A percentile compares a stretch with the other conserved stretches of the same genome.
phyloP scores from a whole-genome alignment of 2,888 invertebrate species.

The Bibio marci region DNA sequence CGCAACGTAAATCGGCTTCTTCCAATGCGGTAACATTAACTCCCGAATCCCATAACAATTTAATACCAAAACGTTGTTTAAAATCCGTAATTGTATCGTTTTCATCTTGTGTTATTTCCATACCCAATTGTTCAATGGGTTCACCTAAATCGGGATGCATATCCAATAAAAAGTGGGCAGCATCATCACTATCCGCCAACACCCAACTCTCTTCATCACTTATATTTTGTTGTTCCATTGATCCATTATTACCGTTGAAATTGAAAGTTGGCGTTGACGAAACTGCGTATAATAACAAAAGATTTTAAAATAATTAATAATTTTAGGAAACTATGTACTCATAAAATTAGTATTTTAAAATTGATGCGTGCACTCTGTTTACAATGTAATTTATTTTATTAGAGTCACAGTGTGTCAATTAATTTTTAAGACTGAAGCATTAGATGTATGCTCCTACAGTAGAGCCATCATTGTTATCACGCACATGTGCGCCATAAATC shows the following conservation, averaged over 20 bases:
- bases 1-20: constrained; percentile 56
- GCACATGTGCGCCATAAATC: too few species aligned
- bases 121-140: constrained; percentile 57
- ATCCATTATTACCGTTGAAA: constrained; percentile 4
- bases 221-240: too few species aligned
- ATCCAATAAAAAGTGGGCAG: constrained; percentile 44
- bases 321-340: too few species aligned
- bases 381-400: too few species aligned
- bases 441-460: too few species aligned
- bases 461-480: too few species aligned
- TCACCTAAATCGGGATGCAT: constrained; percentile 60
- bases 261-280: too few species aligned
- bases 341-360: too few species aligned
- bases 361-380: constrained; percentile 1
- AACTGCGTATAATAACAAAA: too few species aligned
- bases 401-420: too few species aligned
- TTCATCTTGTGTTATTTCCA: constrained; percentile 56
- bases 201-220: constrained; percentile 31
- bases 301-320: too few species aligned
- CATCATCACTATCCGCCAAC: constrained; percentile 23
- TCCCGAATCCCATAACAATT: constrained; percentile 42
- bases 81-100: constrained; percentile 59
- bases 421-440: too few species aligned
- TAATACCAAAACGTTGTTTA: constrained; percentile 49
- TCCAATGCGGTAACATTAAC: constrained; percentile 59